Evolutionary conservation across 2,888 invertebrate genomes (phyloP), one percentile per base, ranked within the genome.

Genomic region (Coelogynopora nodosa): DNA sequence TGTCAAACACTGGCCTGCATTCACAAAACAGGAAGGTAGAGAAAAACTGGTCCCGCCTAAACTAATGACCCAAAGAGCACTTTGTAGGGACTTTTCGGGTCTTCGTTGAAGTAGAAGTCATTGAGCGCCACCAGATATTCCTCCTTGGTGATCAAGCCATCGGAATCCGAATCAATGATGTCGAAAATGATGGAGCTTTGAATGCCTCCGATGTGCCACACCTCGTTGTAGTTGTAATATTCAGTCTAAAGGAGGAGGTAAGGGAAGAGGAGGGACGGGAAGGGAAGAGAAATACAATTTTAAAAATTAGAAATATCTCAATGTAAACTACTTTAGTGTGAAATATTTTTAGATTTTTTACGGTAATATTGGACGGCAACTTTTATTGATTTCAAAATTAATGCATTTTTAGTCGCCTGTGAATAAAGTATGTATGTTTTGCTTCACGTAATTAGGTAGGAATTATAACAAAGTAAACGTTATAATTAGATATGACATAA

Each of bases 21-120:
- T n/a, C n/a, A n/a, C n/a, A n/a, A n/a, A n/a, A n/a, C n/a, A n/a
- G n/a, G n/a, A n/a, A n/a, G n/a, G n/a, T n/a, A n/a, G n/a, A n/a
- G n/a, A n/a, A n/a, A n/a, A n/a, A n/a, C n/a, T n/a, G n/a, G n/a
- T n/a, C n/a, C n/a, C n/a, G n/a, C n/a, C n/a, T n/a, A n/a, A n/a
- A n/a, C n/a, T n/a, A n/a, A n/a, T n/a, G n/a, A n/a, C n/a, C 82
- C 82, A 27, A 82, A 82, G 30, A 82, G 82, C n/a, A 29, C 1
- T 2, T 29, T 0, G 82, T 26, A 82, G n/a, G 82, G 82, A 29
- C 30, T 30, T 23, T 30, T 23, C 23, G 29, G n/a, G 23, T 82
- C 82, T 30, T 82, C 82, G 82, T 30, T 82, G 82, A 82, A 30
- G 82, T 82, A 82, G 27, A 82, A 82, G 27, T 82, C 82, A 30